A percentile compares a stretch with the other conserved stretches of the same genome.
phyloP scores from a whole-genome alignment of 2,797 vertebrate species.

The Gouania willdenowi region DNA sequence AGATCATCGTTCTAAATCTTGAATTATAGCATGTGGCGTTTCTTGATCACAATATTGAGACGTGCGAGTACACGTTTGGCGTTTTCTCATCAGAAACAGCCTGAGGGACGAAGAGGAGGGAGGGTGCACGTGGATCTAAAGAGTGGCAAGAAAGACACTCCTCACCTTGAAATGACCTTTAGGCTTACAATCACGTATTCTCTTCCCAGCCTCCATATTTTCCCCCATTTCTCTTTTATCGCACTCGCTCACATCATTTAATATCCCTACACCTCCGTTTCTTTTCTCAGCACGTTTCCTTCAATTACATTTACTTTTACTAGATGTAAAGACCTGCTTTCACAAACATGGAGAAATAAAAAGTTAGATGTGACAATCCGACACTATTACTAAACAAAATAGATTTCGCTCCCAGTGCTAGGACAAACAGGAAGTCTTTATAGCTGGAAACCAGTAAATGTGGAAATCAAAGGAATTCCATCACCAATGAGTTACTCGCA shows the following conservation, averaged over 20 bases:
- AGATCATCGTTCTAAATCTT: no score
- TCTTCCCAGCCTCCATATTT: constrained; percentile 16
- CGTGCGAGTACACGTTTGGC: no score
- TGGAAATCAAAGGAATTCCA: constrained; percentile 34
- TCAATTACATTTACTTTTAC: neutral
- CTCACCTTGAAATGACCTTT: constrained; percentile 70
- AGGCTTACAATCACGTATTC: constrained; percentile 38
- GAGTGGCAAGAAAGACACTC: constrained; percentile 27
- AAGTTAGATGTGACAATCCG: constrained; percentile 1
- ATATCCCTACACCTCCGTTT: constrained; percentile 9
- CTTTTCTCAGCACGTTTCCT: constrained; percentile 6
- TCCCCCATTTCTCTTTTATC: constrained; percentile 31
- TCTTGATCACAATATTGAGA: no score
- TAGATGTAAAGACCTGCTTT: constrained; percentile 17
- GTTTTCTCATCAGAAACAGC: neutral
- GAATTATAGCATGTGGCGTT: no score
- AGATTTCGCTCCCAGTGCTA: constrained; percentile 7
- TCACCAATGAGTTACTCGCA: constrained; percentile 15
- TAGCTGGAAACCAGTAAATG: constrained; percentile 40
- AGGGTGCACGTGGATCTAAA: constrained; percentile 2
- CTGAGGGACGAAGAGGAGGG: constrained; percentile 7
- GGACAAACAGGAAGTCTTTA: constrained; percentile 40
- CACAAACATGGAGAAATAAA: neutral
- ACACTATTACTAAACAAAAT: constrained; percentile 22
- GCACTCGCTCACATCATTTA: constrained; percentile 15